phyloP scores from a whole-genome alignment of 2,888 invertebrate genomes.

The Xylota sylvarum region DNA sequence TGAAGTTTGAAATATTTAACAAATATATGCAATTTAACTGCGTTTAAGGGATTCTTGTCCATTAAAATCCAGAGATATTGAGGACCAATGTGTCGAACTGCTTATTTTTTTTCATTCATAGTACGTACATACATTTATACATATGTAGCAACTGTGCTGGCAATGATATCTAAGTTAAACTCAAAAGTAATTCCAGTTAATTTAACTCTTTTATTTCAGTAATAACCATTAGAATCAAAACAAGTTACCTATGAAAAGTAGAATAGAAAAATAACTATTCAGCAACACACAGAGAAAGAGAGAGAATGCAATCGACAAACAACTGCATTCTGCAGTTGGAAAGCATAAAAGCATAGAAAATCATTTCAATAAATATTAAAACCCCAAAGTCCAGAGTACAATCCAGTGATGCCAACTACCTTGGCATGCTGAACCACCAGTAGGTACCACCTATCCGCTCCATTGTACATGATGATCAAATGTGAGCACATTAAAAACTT shows the following conservation, averaged over 20 bases:
- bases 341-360: slow-evolving; percentile 36
- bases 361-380: slow-evolving; percentile 61
- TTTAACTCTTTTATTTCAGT: too few relatives aligned
- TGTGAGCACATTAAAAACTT: slow-evolving; percentile 73
- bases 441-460: slow-evolving; percentile 13
- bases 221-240: too few relatives aligned
- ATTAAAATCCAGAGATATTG: too few relatives aligned
- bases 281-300: background rate
- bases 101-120: too few relatives aligned
- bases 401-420: slow-evolving; percentile 25
- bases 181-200: too few relatives aligned
- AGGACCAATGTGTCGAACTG: too few relatives aligned
- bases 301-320: slow-evolving; percentile 31
- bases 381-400: slow-evolving; percentile 38
- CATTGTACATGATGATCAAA: slow-evolving; percentile 54
- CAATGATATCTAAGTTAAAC: too few relatives aligned
- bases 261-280: background rate
- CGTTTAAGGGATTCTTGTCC: too few relatives aligned
- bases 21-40: too few relatives aligned
- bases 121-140: too few relatives aligned
- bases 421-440: background rate
- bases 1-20: too few relatives aligned
- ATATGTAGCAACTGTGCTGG: too few relatives aligned
- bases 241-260: background rate
- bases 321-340: slow-evolving; percentile 28